phyloP scores from a whole-genome alignment of 2,113 vertebrate species.

The Pelodiscus sinensis region DNA sequence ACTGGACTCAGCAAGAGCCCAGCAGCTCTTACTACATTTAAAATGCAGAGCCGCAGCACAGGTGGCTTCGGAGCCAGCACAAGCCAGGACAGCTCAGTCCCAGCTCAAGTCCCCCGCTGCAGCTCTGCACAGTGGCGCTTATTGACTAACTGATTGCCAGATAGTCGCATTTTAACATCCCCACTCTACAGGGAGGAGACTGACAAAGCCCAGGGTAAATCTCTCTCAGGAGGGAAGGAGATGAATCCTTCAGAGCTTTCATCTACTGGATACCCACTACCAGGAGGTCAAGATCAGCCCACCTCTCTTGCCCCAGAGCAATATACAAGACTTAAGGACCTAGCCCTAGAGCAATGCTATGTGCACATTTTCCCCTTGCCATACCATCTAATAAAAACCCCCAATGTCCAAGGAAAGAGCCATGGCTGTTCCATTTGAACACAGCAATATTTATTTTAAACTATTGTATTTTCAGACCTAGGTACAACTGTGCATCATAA shows the following conservation, averaged over 20 bases:
- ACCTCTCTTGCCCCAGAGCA: neutral
- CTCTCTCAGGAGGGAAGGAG: neutral
- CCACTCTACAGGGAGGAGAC: fast-evolving
- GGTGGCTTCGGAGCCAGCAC: too few species aligned
- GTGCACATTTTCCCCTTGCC: neutral
- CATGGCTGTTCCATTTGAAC: neutral
- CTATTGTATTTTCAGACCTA: neutral
- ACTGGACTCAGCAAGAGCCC: too few species aligned
- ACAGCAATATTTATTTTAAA: neutral
- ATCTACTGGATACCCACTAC: neutral
- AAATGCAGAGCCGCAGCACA: too few species aligned
- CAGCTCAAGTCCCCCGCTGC: too few species aligned
- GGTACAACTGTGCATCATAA: neutral
- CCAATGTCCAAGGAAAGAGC: neutral
- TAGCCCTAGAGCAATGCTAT: neutral
- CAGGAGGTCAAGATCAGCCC: neutral
- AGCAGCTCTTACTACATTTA: too few species aligned
- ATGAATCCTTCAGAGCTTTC: neutral
- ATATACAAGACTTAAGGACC: neutral
- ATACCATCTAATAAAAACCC: neutral
- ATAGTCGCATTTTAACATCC: neutral
- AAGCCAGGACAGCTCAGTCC: too few species aligned
- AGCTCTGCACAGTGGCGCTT: too few species aligned
- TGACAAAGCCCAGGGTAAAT: neutral
- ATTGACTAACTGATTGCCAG: too few species aligned